Percentiles rank a stretch among this genome's conserved stretches.
These are phyloP conservation scores for Amazona guildingii DNA, from an alignment of 2,113 vertebrate genomes.

Conservation along the genomic window DNA sequence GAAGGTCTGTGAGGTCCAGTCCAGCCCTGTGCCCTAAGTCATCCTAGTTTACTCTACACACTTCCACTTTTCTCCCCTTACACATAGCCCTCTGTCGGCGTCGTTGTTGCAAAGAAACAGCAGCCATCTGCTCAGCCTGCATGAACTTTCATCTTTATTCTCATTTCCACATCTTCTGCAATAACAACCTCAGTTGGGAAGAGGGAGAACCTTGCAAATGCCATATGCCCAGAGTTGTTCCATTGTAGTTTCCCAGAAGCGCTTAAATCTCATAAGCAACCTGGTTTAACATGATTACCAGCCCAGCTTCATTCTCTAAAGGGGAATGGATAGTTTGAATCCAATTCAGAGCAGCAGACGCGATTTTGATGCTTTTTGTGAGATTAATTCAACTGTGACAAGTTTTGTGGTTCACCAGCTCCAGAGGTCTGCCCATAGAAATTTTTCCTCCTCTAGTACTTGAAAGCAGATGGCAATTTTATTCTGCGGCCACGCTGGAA, in stretches of 20 bases:
- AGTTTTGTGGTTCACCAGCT: not conserved
- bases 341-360: not conserved
- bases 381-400: not conserved
- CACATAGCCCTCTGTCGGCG: not conserved
- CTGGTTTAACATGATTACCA: not conserved
- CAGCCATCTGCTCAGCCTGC: not conserved
- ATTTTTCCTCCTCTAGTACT: not conserved
- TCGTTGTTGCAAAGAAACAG: not conserved
- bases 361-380: not conserved
- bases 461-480: conserved; percentile 39
- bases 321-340: not conserved
- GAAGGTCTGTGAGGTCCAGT: not conserved
- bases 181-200: not conserved
- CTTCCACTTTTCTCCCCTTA: not conserved
- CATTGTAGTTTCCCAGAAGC: not conserved
- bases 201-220: not conserved
- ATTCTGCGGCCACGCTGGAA: not conserved
- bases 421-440: not conserved
- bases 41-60: not conserved
- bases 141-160: not conserved
- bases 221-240: not conserved
- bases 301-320: not conserved
- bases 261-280: not conserved
- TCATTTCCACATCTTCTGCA: not conserved
- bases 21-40: not conserved